phyloP scores from a whole-genome alignment of 2,888 invertebrate species.

The Cheilosia urbana region DNA sequence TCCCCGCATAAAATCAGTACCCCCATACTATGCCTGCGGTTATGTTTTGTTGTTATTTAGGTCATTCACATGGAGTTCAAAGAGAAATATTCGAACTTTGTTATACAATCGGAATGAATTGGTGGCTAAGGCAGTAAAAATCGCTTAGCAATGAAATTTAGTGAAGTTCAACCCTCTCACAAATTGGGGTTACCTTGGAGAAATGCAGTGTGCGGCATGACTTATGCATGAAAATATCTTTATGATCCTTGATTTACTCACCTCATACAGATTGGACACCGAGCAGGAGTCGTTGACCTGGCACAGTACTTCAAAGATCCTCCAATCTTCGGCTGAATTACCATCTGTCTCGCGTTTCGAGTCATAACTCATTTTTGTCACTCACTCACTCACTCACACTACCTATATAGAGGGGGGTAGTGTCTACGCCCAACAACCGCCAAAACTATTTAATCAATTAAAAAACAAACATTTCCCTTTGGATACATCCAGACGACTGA shows the following conservation, averaged over 20 bases:
- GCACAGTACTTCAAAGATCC: conserved; percentile 88
- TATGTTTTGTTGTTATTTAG: conserved; percentile 81
- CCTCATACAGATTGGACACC: conserved; percentile 27
- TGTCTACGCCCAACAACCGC: conserved; percentile 28
- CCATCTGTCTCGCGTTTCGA: conserved; percentile 76
- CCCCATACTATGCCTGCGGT: conserved; percentile 46
- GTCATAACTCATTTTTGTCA: conserved; percentile 26
- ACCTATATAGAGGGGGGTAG: neutral
- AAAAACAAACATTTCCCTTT: conserved; percentile 50
- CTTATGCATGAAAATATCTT: neutral
- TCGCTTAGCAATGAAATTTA: conserved; percentile 70
- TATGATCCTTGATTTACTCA: conserved; percentile 15
- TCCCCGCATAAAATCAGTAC: neutral
- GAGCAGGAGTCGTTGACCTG: conserved; percentile 64
- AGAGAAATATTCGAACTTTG: conserved; percentile 35
- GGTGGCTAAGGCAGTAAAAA: conserved; percentile 20
- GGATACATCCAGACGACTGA: conserved; percentile 15
- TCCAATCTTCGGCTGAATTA: conserved; percentile 89
- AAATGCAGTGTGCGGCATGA: conserved; percentile 7
- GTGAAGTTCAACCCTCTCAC: conserved; percentile 67
- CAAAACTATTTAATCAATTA: conserved; percentile 59
- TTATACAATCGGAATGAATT: conserved; percentile 27
- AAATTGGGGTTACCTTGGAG: conserved; percentile 77
- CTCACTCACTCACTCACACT: neutral
- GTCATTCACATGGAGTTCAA: conserved; percentile 82